A percentile compares a stretch with the other conserved stretches of the same genome.
These are phyloP conservation scores for Quadroppia sp. DNA, from an alignment of 2,888 invertebrate genomes.

Conservation along the genomic window DNA sequence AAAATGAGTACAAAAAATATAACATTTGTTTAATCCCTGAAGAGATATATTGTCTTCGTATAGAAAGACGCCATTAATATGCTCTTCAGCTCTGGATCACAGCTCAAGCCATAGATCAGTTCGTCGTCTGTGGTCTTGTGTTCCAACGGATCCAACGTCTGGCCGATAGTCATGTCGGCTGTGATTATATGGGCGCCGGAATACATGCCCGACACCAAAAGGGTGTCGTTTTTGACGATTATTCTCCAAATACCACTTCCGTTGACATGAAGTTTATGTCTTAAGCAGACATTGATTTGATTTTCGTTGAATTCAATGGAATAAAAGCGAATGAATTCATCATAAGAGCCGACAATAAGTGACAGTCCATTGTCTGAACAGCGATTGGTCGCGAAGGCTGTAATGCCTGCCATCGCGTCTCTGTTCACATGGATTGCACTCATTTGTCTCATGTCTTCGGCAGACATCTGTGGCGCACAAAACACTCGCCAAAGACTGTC, in stretches of 20 bases:
- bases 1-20: background rate
- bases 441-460: background rate
- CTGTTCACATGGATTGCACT: conserved; percentile 25
- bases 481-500: conserved; percentile 18
- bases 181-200: conserved; percentile 23
- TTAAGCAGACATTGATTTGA: background rate
- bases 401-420: conserved; percentile 29
- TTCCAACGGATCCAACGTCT: background rate
- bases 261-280: conserved; percentile 3
- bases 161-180: background rate
- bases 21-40: background rate
- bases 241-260: conserved; percentile 37
- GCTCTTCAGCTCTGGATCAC: background rate
- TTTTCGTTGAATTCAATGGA: conserved; percentile 6
- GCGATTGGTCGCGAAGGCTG: conserved; percentile 8
- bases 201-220: conserved; percentile 39
- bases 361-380: background rate
- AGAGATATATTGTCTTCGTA: conserved; percentile 12
- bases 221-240: background rate
- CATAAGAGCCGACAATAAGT: conserved; percentile 39
- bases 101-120: conserved; percentile 25
- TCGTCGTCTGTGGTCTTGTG: background rate
- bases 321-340: conserved; percentile 36
- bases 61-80: conserved; percentile 32
- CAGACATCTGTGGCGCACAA: background rate